A percentile compares a stretch with the other conserved stretches of the same genome.
These are phyloP conservation scores for Drosophila repletoides DNA, from an alignment of 1,140 invertebrate genomes.

Conservation along the genomic window DNA sequence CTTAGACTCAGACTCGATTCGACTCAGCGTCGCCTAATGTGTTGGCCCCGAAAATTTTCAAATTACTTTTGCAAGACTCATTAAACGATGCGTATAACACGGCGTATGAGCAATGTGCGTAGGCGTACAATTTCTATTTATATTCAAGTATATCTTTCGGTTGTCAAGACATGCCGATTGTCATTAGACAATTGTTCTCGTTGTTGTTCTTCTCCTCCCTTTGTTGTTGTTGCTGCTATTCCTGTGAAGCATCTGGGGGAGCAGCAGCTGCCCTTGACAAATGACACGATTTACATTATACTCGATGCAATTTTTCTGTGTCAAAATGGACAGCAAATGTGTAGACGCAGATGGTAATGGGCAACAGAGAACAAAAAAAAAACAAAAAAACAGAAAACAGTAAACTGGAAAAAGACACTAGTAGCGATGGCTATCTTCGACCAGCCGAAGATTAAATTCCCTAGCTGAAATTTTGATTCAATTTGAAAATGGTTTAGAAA, in stretches of 20 bases:
- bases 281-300: constrained; percentile 81
- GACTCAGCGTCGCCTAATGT: constrained; percentile 46
- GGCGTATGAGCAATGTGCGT: constrained; percentile 25
- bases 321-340: constrained; percentile 67
- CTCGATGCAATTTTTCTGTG: constrained; percentile 78
- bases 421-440: no score
- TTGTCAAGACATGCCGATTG: constrained; percentile 55
- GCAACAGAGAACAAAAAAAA: constrained; percentile 19
- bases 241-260: constrained; percentile 22
- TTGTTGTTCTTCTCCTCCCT: neutral
- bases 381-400: constrained; percentile 12
- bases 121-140: neutral
- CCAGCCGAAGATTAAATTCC: no score
- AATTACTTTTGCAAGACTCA: constrained; percentile 71
- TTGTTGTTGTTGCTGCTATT: constrained; percentile 12
- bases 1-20: constrained; percentile 10
- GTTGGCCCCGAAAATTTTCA: constrained; percentile 47
- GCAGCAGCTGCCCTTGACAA: constrained; percentile 77
- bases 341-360: constrained; percentile 46
- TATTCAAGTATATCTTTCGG: neutral
- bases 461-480: no score
- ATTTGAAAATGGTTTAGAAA: no score
- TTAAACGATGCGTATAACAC: constrained; percentile 42
- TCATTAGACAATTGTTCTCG: constrained; percentile 55
- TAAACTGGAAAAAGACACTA: neutral